Base-by-base conservation (phyloP, 2,113 vertebrate species). In the Cyphomyrus plagiostoma region DNA sequence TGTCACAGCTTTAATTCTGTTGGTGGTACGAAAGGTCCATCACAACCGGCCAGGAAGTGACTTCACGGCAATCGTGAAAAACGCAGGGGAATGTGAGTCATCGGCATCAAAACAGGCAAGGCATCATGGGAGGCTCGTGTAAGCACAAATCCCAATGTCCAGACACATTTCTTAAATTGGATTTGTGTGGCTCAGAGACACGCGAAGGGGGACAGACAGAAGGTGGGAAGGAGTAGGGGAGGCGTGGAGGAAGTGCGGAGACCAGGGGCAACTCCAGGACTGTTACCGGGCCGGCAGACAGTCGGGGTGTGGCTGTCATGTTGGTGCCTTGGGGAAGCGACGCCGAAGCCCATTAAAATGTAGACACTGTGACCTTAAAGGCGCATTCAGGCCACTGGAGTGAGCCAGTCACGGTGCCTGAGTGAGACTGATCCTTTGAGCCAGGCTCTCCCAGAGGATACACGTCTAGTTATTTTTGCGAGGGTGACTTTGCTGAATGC, bases 101-200 rank as follows among this genome's bases (percentile, higher is more conserved):
- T 70, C 62, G 3, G 11, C n/a, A 21, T 70, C 62, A 80, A 42
- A 80, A 39, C 35, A 39, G 74, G 74, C 74, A 80, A 80, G 39
- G 74, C 74, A 80, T 80, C 35, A 42, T 42, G 74, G 74, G 15
- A 80, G 74, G 17, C 15, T 5, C 15, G 74, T 17, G 74, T 80
- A 42, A 80, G 74, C 35, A 42, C 74, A 42, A 80, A 42, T 80
- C 74, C 74, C 35, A 42, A 80, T 80, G 35, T 80, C 74, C 30
- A 80, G 74, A 39, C 74, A 80, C 74, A 42, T 80, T 74, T 80
- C 74, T n/a, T 35, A 80, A 80, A 80, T 80, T 80, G 74, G 30
- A 80, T 80, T 80, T 80, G 74, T 19, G 17, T 80, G 30, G 70
- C 13, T 80, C 74, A 6, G 70, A 77, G 35, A 80, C 74, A 17